Base-by-base conservation (phyloP, 2,888 invertebrate genomes). In the Petrophora chlorosata region DNA sequence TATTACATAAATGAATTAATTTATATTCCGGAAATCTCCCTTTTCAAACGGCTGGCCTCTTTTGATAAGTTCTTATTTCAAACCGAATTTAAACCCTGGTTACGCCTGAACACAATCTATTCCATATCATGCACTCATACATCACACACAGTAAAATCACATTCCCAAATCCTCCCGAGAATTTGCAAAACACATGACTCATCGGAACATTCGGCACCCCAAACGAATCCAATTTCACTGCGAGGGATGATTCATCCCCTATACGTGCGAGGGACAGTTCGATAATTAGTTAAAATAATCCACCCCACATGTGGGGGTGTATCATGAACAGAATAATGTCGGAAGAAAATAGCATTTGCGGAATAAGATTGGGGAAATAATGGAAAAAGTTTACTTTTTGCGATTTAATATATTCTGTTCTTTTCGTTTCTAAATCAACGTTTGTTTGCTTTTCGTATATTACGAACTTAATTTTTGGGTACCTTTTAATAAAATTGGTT, bases 281-380 rank as follows among this genome's bases (percentile, higher is more conserved):
- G 67, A 73, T 76, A 76, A 76, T 76, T 74, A 73, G 73, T 70
- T 63, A 63, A 61, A 68, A 70, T 65, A 65, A 67, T 63, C 66
- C 64, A 57, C 63, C 63, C 66, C 53, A 25, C 36, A 44, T 48
- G 49, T 51, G 46, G 35, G 42, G 41, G 43, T 55, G 44, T 63
- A 61, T 63, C 63, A 63, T 68, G 65, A 67, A 64, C 60, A 51
- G 54, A 47, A 60, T 62, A 53, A 54, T 55, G 53, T 33, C 13
- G 56, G 63, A 55, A 55, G 34, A 53, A 49, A 48, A 53, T 45
- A 49, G 48, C 56, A 55, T 56, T 46, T 53, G 43, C 43, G 53
- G 51, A 55, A 49, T 54, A 38, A 33, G 35, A 36, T 39, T 36
- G 33, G 57, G 10, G 59, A 53, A 8, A 29, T 25, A 9, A 10